Evolutionary conservation across 2,888 invertebrate genomes (phyloP).

Genomic region (Nemotelus nigrinus): DNA sequence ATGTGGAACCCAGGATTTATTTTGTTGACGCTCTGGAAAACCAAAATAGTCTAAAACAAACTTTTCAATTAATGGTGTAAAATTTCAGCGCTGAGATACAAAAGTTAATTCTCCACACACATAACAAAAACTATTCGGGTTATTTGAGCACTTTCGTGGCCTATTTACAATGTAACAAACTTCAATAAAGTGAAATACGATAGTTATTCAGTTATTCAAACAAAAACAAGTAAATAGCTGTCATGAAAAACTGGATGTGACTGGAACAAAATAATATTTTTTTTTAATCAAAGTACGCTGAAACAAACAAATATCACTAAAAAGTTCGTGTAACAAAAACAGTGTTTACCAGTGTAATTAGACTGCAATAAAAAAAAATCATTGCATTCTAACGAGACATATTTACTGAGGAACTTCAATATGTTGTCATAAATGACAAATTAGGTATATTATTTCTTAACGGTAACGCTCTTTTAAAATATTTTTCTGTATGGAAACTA

Average conservation of each 20-base stretch:
- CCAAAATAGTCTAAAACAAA: constrained; percentile 39
- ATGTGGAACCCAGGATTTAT: constrained; percentile 38
- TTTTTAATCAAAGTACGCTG: background rate
- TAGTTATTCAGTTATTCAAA: background rate
- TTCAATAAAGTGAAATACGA: background rate
- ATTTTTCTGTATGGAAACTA: no score
- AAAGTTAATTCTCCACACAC: constrained; percentile 33
- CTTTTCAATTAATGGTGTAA: constrained; percentile 35
- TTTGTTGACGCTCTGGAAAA: constrained; percentile 39
- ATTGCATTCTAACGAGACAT: no score
- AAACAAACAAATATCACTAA: background rate
- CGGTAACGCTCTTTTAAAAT: no score
- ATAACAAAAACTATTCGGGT: background rate
- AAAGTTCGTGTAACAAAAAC: background rate
- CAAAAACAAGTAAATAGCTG: constrained; percentile 12
- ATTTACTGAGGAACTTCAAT: no score
- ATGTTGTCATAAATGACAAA: no score
- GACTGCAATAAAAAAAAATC: background rate
- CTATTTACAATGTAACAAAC: background rate
- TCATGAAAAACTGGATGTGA: constrained; percentile 8
- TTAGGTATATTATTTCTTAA: no score
- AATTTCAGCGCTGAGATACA: constrained; percentile 21
- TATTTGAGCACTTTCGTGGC: background rate
- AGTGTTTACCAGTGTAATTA: constrained; percentile 10
- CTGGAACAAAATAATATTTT: constrained; percentile 7